phyloP scores from a whole-genome alignment of 1,140 invertebrate species.

The Heliconius himera region DNA sequence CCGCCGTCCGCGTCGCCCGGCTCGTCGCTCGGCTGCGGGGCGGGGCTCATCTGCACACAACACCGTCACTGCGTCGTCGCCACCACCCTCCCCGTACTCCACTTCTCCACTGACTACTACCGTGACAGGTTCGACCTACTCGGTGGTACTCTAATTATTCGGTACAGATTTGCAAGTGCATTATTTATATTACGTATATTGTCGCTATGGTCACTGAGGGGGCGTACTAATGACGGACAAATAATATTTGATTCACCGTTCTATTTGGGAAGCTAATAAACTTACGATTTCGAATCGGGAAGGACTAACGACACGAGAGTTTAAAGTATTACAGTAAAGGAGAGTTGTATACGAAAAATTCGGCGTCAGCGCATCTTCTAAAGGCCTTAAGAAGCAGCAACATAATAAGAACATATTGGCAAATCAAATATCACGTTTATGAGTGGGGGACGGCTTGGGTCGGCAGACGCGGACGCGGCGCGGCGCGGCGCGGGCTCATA shows the following conservation, averaged over 20 bases:
- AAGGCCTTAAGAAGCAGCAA: constrained; percentile 75
- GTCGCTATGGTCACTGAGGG: constrained; percentile 26
- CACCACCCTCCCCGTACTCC: constrained; percentile 72
- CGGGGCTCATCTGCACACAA: constrained; percentile 83
- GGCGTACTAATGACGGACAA: constrained; percentile 33
- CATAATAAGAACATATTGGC: constrained; percentile 65
- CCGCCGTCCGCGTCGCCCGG: constrained; percentile 80
- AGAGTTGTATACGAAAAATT: constrained; percentile 23
- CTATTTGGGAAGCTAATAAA: constrained; percentile 9
- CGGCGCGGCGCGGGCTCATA: constrained; percentile 67
- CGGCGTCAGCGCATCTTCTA: constrained; percentile 65
- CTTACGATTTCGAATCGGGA: background rate
- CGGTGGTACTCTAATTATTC: constrained; percentile 38
- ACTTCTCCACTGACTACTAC: constrained; percentile 59
- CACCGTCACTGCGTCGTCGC: constrained; percentile 73
- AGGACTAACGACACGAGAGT: constrained; percentile 6
- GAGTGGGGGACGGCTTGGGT: constrained; percentile 66
- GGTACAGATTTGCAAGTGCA: constrained; percentile 37
- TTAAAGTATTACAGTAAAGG: constrained; percentile 2
- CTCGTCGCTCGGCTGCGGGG: constrained; percentile 82
- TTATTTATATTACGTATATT: constrained; percentile 30
- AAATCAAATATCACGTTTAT: constrained; percentile 67
- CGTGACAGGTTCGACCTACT: constrained; percentile 39
- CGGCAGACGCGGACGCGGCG: constrained; percentile 48
- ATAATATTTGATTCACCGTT: constrained; percentile 41